phyloP scores from a whole-genome alignment of 2,797 vertebrate species.

The Enteromius fasciolatus region DNA sequence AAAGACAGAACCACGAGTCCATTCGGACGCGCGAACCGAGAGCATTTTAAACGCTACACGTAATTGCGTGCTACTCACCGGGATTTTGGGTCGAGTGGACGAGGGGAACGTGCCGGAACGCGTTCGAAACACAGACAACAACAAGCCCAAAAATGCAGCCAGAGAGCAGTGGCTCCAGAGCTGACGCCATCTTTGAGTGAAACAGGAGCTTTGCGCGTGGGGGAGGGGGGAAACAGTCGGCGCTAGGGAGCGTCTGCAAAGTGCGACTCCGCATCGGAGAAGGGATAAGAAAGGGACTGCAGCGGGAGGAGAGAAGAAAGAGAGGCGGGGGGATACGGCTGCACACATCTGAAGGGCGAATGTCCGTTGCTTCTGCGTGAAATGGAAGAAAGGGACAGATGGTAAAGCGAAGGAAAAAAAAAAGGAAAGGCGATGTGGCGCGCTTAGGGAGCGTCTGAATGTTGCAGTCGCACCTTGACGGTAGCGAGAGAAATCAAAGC shows the following conservation, averaged over 20 bases:
- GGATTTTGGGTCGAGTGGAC: conserved; percentile 73
- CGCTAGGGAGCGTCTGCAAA: conserved; percentile 81
- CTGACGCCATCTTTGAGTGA: conserved; percentile 87
- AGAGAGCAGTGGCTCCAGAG: conserved; percentile 79
- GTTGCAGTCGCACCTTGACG: conserved; percentile 62
- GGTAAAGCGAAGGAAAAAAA: conserved; percentile 69
- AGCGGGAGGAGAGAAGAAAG: conserved; percentile 60
- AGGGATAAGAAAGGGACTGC: conserved; percentile 67
- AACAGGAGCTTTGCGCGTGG: conserved; percentile 81
- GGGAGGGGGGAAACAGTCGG: conserved; percentile 79
- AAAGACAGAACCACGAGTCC: conserved; percentile 74
- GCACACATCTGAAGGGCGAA: conserved; percentile 80
- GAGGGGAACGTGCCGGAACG: conserved; percentile 70
- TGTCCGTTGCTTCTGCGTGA: conserved; percentile 75
- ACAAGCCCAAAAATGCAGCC: conserved; percentile 83
- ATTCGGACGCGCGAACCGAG: conserved; percentile 71
- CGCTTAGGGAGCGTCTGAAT: conserved; percentile 78
- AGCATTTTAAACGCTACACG: conserved; percentile 50
- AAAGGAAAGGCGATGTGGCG: conserved; percentile 65
- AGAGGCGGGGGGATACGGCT: conserved; percentile 59
- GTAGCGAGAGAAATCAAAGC: conserved; percentile 67
- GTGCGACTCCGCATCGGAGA: conserved; percentile 62
- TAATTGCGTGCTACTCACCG: conserved; percentile 74
- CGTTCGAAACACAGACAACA: conserved; percentile 77
- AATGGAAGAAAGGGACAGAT: conserved; percentile 84